These are phyloP conservation scores for Propithecus deckenii DNA, from an alignment of 2,797 vertebrate species.

Conservation along the genomic window DNA sequence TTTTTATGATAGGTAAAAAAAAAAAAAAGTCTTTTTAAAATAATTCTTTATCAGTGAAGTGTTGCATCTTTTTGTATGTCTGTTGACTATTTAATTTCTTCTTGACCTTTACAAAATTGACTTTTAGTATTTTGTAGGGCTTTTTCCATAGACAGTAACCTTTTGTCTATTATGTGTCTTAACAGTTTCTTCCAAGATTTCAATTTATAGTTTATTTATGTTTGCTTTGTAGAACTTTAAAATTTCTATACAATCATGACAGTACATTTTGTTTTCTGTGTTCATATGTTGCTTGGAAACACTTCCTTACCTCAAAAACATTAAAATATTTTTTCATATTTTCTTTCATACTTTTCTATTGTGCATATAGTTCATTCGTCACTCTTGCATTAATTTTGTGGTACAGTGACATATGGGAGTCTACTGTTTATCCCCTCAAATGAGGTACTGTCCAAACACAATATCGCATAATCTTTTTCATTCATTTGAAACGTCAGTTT, in stretches of 20 bases:
- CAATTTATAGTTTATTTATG: neutral
- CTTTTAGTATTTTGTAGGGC: neutral
- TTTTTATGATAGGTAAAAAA: neutral
- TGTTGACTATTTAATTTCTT: neutral
- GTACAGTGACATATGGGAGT: neutral
- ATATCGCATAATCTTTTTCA: neutral
- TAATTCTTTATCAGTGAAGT: neutral
- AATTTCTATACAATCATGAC: neutral
- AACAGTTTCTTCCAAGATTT: neutral
- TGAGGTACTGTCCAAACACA: neutral
- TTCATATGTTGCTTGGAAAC: neutral
- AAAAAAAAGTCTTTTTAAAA: neutral
- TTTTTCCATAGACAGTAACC: neutral
- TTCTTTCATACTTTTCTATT: neutral
- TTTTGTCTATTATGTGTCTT: neutral
- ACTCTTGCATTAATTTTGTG: neutral
- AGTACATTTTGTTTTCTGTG: neutral
- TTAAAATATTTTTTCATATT: neutral
- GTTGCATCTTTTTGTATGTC: neutral
- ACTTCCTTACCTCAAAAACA: neutral
- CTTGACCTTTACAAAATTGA: neutral
- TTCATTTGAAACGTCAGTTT: neutral
- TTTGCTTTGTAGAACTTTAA: neutral
- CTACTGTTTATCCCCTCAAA: neutral
- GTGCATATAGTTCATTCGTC: neutral